Evolutionary conservation across 2,113 vertebrate species (phyloP).

Genomic region (Falcunculus frontatus): DNA sequence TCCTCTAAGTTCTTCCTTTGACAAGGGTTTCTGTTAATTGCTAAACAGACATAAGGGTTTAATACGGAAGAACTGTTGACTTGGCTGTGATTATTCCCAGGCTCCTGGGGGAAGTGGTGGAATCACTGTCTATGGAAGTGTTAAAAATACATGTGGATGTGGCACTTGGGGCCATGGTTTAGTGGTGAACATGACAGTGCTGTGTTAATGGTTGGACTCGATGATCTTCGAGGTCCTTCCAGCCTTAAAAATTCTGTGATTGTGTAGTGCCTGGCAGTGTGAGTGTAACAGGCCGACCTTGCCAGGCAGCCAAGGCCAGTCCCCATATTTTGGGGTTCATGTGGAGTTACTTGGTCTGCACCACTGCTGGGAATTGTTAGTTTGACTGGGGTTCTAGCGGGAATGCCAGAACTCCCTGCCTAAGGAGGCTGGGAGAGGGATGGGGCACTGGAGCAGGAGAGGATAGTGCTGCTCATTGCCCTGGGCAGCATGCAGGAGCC

Average conservation of each 20-base stretch:
- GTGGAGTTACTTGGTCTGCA: not conserved
- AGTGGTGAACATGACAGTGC: not conserved
- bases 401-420: not conserved
- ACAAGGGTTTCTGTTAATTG: not conserved
- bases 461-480: not conserved
- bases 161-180: not conserved
- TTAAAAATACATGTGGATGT: not conserved
- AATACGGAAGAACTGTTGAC: not conserved
- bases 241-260: not conserved
- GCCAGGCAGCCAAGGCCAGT: not conserved
- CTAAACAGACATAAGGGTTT: not conserved
- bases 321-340: accelerated
- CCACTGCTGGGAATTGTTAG: not conserved
- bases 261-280: not conserved
- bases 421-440: not conserved
- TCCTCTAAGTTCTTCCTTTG: not conserved
- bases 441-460: not conserved
- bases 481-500: not conserved
- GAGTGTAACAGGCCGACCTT: not conserved
- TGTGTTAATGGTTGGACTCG: not conserved
- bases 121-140: not conserved
- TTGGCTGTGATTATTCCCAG: not conserved
- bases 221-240: not conserved
- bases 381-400: not conserved
- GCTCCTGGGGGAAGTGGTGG: not conserved